Evolutionary conservation across 2,888 invertebrate genomes (phyloP).

Genomic region (Brenthis ino): DNA sequence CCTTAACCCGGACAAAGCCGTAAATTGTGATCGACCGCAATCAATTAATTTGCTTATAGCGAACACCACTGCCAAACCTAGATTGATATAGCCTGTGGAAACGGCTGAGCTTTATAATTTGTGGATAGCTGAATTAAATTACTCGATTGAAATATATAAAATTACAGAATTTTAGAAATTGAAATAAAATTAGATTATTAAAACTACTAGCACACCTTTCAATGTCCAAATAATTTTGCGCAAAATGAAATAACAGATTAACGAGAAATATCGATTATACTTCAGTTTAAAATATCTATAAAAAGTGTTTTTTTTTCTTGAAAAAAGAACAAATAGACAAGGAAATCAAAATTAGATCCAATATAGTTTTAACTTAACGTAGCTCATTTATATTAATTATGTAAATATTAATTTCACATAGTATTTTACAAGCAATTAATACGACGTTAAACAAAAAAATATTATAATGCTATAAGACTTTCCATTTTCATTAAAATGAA

Average conservation of each 20-base stretch:
- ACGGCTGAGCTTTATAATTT: constrained; percentile 15
- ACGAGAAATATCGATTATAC: too few relatives aligned
- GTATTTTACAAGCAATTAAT: constrained; percentile 1
- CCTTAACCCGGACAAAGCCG: constrained; percentile 31
- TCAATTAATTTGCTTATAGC: constrained; percentile 38
- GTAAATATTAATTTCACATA: not conserved
- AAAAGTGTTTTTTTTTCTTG: too few relatives aligned
- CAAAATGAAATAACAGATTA: too few relatives aligned
- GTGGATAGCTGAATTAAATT: constrained; percentile 13
- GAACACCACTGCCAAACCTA: constrained; percentile 10
- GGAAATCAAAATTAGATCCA: too few relatives aligned
- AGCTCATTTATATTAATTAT: not conserved
- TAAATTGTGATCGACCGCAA: constrained; percentile 37
- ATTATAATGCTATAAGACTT: constrained; percentile 9
- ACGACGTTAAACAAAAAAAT: constrained; percentile 8
- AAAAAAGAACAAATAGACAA: too few relatives aligned
- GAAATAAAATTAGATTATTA: too few relatives aligned
- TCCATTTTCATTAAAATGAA: constrained; percentile 21
- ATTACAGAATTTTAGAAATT: not conserved
- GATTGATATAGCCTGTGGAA: constrained; percentile 15
- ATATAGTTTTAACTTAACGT: too few relatives aligned
- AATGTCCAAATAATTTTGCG: too few relatives aligned
- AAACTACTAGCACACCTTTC: too few relatives aligned
- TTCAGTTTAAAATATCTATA: too few relatives aligned
- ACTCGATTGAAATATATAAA: not conserved